Base-by-base conservation (phyloP, 2,113 vertebrate species). In the Elephantulus edwardii region DNA sequence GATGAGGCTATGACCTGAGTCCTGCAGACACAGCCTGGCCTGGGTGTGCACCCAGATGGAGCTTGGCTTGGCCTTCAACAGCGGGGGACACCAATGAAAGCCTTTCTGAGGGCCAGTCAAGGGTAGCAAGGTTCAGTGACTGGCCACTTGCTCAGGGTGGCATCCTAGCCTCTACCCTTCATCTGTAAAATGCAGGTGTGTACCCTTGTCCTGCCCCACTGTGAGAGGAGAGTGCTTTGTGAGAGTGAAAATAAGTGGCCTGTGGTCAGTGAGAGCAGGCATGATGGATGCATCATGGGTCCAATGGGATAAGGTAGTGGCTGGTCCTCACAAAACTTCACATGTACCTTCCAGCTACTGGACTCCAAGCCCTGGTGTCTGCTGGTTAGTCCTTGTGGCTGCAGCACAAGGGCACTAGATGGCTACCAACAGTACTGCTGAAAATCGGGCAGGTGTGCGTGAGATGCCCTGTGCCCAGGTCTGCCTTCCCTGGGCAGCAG, bases 331-430 rank as follows among this genome's bases (percentile, higher is more conserved):
- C 48, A 60, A 75, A 40, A 72, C 12, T 44, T 22, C 71, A 52
- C 9, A 1, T 0, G 6, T 14, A 5, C 50, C 42, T 54, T 46
- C 26, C 24, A 11, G 38, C 2, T 38, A 5, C 1, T 56, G 48
- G 48, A 16, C 40, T 9, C 20, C n/a, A 46, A n/a, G 58, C 11
- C n/a, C 46, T 12, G 38, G 74, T 0, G 0, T 52, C 38, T 74
- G 40, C 54, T 42, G 22, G 20, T 48, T 8, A 5, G n/a, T 56
- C 52, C 44, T n/a, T 2, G 33, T 1, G 14, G 46, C 52, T 81
- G 35, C 1, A 20, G 68, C 54, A 8, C n/a, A 28, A 58, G 16
- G 20, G 40, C 20, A 35, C 52, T 24, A 11, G 0, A 3, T 46
- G 64, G 24, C 71, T 60, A 20, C 24, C 48, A 50, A 56, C 33